phyloP scores from a whole-genome alignment of 2,113 vertebrate species.

The Otis tarda region DNA sequence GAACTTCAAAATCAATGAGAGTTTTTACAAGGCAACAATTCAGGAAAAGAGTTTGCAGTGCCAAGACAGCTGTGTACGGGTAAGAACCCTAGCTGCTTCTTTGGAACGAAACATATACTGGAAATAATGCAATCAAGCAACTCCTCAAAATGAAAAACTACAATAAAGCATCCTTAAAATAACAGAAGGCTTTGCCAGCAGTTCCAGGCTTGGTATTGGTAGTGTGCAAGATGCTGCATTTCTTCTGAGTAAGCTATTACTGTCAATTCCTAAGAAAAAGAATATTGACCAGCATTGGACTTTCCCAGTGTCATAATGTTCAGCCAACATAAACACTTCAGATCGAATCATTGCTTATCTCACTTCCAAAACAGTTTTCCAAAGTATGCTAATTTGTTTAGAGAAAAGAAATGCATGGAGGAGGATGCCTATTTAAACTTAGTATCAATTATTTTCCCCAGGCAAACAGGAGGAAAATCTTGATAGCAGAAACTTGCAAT shows the following conservation, averaged over 20 bases:
- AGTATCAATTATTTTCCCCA: conserved; percentile 25
- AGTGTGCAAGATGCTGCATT: conserved; percentile 14
- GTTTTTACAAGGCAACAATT: conserved; percentile 67
- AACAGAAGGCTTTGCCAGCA: conserved; percentile 27
- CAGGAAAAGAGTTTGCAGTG: conserved; percentile 13
- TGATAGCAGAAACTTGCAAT: neutral
- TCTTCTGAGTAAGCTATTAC: conserved; percentile 34
- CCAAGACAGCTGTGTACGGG: conserved; percentile 62
- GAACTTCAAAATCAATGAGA: conserved; percentile 66
- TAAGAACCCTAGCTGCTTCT: conserved; percentile 51
- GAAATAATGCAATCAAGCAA: conserved; percentile 49
- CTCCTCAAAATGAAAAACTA: conserved; percentile 41
- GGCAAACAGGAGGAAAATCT: conserved; percentile 10
- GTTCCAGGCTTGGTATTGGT: neutral
- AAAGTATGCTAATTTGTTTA: conserved; percentile 39
- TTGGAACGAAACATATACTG: conserved; percentile 41
- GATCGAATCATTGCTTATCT: neutral
- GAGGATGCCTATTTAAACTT: conserved; percentile 1
- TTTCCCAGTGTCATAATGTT: conserved; percentile 46
- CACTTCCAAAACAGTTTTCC: conserved; percentile 47
- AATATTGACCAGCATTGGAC: conserved; percentile 7
- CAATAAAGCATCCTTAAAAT: conserved; percentile 41
- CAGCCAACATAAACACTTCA: conserved; percentile 40
- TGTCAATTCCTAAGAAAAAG: conserved; percentile 41
- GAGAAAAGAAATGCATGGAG: conserved; percentile 1